Percentiles rank a stretch among this genome's conserved stretches.
Conservation (phyloP, 2,888 invertebrate genomes). For the Drosophila meridiana region DNA sequence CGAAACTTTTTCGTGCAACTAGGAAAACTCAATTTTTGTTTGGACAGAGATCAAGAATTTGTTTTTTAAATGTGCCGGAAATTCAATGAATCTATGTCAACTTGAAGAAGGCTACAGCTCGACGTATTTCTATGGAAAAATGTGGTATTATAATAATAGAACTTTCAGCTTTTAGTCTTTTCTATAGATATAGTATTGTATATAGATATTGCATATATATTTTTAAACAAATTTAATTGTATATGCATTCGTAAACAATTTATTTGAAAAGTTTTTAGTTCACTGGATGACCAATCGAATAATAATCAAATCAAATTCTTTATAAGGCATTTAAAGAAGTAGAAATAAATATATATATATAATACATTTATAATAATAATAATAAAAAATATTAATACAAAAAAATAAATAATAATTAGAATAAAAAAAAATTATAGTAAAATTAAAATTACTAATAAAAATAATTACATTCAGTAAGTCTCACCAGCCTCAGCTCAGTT, state of each 20-base stretch:
- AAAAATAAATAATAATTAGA: background rate
- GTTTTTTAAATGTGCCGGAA: conserved; percentile 5
- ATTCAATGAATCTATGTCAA: conserved; percentile 1
- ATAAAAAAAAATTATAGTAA: background rate
- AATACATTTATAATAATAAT: no score
- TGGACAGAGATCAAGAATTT: conserved; percentile 3
- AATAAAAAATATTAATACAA: no score
- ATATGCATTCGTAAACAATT: background rate
- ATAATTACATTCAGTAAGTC: background rate
- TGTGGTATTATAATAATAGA: background rate
- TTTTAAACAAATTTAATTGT: background rate
- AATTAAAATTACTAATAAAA: background rate
- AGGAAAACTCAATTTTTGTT: conserved; percentile 18
- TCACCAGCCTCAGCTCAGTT: no score
- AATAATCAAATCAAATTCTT: no score
- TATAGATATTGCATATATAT: background rate
- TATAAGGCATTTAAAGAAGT: no score
- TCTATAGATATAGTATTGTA: background rate
- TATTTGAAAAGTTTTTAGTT: background rate
- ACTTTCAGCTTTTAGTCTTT: background rate
- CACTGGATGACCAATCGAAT: no score
- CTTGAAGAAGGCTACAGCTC: background rate
- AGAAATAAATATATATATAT: no score
- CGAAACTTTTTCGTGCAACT: background rate
- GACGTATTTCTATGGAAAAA: background rate